Conservation (phyloP, 2,888 invertebrate species). For the Drosophila algonquin region DNA sequence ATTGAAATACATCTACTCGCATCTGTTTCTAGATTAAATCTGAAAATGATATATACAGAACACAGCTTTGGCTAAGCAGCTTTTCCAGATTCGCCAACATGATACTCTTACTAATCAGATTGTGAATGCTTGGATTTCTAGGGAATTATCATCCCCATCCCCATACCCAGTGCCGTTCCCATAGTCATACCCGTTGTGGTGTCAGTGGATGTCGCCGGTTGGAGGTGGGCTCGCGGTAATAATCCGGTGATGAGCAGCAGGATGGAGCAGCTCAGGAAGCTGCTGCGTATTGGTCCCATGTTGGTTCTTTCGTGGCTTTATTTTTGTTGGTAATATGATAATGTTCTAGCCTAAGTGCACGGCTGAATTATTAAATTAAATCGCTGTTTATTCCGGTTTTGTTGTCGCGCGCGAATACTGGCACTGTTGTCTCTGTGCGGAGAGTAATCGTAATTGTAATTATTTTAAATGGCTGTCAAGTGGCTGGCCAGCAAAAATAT, state of each 20-base stretch:
- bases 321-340: constrained; percentile 44
- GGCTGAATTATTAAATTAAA: constrained; percentile 73
- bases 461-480: constrained; percentile 62
- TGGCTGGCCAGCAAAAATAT: constrained; percentile 24
- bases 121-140: constrained; percentile 16
- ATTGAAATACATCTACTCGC: no score
- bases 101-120: constrained; percentile 42
- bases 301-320: constrained; percentile 38
- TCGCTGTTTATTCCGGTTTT: constrained; percentile 38
- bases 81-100: constrained; percentile 17
- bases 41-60: background rate
- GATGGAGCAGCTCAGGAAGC: constrained; percentile 72
- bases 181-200: constrained; percentile 40
- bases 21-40: background rate
- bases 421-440: constrained; percentile 20
- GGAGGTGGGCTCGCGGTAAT: constrained; percentile 70
- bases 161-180: background rate
- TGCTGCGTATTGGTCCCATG: constrained; percentile 82
- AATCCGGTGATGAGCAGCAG: constrained; percentile 81
- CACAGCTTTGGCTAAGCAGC: constrained; percentile 38
- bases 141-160: constrained; percentile 27
- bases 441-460: constrained; percentile 48
- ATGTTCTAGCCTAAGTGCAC: constrained; percentile 60
- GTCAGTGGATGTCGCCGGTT: constrained; percentile 18
- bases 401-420: constrained; percentile 29